Percentiles rank a stretch among this genome's conserved stretches.
phyloP scores from a whole-genome alignment of 2,113 vertebrate genomes.

The Sebastes schlegelii region DNA sequence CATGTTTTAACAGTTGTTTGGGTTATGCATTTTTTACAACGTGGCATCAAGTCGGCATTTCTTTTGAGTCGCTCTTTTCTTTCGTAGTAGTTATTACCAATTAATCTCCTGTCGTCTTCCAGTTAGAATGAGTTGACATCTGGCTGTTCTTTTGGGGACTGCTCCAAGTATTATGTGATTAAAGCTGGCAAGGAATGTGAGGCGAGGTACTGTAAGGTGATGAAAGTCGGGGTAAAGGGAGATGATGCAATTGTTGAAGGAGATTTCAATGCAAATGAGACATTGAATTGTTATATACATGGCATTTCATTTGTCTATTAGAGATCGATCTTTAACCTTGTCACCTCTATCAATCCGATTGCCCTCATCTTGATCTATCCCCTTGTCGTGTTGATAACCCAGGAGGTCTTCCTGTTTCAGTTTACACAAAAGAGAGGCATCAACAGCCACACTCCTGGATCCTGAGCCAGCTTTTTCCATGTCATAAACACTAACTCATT shows the following conservation, averaged over 20 bases:
- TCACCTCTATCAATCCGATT: conserved; percentile 26
- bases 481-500: conserved; percentile 57
- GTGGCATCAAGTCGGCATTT: not conserved
- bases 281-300: not conserved
- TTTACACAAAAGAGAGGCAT: conserved; percentile 32
- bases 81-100: conserved; percentile 31
- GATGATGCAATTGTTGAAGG: not conserved
- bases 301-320: not conserved
- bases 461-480: conserved; percentile 46
- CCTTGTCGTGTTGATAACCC: conserved; percentile 4
- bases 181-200: conserved; percentile 30
- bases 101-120: conserved; percentile 31
- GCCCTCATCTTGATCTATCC: conserved; percentile 3
- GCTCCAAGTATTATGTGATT: too few relatives aligned
- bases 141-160: too few relatives aligned
- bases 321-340: conserved; percentile 2
- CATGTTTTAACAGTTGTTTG: not conserved
- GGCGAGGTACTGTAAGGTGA: not conserved
- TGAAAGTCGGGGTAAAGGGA: not conserved
- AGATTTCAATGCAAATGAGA: not conserved
- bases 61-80: not conserved
- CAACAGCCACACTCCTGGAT: conserved; percentile 8
- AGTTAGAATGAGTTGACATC: not conserved
- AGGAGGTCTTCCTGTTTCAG: not conserved
- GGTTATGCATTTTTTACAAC: conserved; percentile 14